These are phyloP conservation scores for Burhinus bistriatus DNA, from an alignment of 2,113 vertebrate genomes.

Conservation along the genomic window DNA sequence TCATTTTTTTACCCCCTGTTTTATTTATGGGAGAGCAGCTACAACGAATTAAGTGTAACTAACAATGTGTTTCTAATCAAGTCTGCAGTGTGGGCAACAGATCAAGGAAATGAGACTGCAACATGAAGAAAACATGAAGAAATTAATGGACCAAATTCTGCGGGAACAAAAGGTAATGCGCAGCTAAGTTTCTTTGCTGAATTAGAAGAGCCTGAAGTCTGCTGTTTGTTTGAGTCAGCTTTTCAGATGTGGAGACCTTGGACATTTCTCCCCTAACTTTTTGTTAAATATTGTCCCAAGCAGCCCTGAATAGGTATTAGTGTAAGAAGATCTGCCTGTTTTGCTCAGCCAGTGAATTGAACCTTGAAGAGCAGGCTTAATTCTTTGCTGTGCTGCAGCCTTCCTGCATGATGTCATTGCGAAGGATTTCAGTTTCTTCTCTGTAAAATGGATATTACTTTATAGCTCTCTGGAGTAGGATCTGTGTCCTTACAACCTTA, in stretches of 20 bases:
- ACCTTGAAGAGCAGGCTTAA: not conserved
- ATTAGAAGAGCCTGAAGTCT: not conserved
- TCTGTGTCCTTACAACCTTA: not conserved
- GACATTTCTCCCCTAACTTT: not conserved
- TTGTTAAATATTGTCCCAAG: not conserved
- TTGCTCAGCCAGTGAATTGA: not conserved
- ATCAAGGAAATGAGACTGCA: slow-evolving; percentile 90
- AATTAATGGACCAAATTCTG: slow-evolving; percentile 75
- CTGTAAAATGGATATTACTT: not conserved
- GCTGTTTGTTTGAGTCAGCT: not conserved
- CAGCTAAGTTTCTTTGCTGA: not conserved
- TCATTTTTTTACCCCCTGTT: not conserved
- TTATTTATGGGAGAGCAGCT: not conserved
- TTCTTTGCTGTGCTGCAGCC: not conserved
- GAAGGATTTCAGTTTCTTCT: not conserved
- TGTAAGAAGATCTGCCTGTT: not conserved
- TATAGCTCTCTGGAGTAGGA: not conserved
- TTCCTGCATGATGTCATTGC: not conserved
- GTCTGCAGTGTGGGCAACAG: slow-evolving; percentile 94
- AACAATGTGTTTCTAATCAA: slow-evolving; percentile 66
- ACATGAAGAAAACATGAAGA: slow-evolving; percentile 88
- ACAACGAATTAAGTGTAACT: slow-evolving; percentile 12
- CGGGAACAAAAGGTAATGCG: slow-evolving; percentile 73
- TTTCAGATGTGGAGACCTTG: not conserved
- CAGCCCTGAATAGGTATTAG: not conserved